Evolutionary conservation across 1,140 invertebrate species (phyloP).

Genomic region (Apis laboriosa): DNA sequence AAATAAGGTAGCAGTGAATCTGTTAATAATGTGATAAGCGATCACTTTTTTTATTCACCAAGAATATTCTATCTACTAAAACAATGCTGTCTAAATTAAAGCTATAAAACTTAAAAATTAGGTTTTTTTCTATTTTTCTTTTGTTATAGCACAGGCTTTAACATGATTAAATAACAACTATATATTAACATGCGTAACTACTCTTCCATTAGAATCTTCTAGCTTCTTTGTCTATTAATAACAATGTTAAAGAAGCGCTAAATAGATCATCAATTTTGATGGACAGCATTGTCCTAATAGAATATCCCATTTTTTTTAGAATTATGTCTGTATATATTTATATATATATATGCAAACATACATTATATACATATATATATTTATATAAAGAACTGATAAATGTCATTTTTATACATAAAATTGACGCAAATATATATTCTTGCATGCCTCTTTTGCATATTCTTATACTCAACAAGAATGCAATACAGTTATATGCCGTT

Average conservation of each 20-base stretch:
- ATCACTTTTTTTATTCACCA: slow-evolving; percentile 56
- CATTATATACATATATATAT: slow-evolving; percentile 69
- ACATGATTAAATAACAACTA: neutral
- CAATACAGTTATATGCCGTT: slow-evolving; percentile 34
- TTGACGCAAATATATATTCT: slow-evolving; percentile 34
- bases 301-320: slow-evolving; percentile 14
- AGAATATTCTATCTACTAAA: slow-evolving; percentile 50
- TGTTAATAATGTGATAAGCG: slow-evolving; percentile 37
- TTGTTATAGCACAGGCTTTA: neutral
- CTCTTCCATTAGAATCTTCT: neutral
- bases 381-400: slow-evolving; percentile 70
- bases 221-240: neutral
- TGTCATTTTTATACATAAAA: slow-evolving; percentile 21
- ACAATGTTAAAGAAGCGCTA: neutral
- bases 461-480: slow-evolving; percentile 21
- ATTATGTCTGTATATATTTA: slow-evolving; percentile 9
- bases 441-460: neutral
- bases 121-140: neutral
- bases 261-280: neutral
- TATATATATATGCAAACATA: slow-evolving; percentile 71
- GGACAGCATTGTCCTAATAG: slow-evolving; percentile 16
- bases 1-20: slow-evolving; percentile 42
- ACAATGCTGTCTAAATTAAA: slow-evolving; percentile 16
- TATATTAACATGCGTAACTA: neutral
- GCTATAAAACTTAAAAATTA: neutral